phyloP scores from a whole-genome alignment of 2,113 vertebrate species.

The Muscicapa adusta region DNA sequence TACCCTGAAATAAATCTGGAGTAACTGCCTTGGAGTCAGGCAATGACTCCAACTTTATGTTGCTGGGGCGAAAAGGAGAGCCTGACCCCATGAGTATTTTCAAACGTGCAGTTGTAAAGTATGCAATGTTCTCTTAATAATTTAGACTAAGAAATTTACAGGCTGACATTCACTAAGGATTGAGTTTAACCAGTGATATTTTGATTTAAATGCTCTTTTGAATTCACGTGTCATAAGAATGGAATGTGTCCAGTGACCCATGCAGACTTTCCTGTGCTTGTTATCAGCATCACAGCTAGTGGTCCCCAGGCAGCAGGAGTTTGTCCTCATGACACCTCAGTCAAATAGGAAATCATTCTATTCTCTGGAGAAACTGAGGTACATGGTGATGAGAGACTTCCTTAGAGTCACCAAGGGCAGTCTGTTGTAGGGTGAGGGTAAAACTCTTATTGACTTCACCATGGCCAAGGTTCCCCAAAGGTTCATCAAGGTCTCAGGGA shows the following conservation, averaged over 20 bases:
- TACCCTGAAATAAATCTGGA: constrained; percentile 55
- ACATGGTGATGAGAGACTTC: neutral
- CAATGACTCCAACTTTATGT: constrained; percentile 51
- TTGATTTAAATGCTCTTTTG: constrained; percentile 47
- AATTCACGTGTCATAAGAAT: constrained; percentile 28
- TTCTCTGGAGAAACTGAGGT: neutral
- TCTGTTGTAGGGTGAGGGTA: neutral
- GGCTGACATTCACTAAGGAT: constrained; percentile 26
- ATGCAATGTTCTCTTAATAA: constrained; percentile 50
- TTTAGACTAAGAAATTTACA: constrained; percentile 60
- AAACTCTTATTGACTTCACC: neutral
- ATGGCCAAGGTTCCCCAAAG: neutral
- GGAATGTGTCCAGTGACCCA: constrained; percentile 50
- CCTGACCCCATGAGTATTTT: constrained; percentile 48
- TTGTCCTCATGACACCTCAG: constrained; percentile 18
- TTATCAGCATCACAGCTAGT: neutral
- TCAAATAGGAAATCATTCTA: neutral
- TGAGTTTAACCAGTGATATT: constrained; percentile 43
- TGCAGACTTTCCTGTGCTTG: neutral
- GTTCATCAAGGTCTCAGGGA: neutral
- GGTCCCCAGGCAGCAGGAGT: neutral
- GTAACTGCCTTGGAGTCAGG: constrained; percentile 32
- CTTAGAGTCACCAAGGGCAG: neutral
- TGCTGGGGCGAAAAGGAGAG: constrained; percentile 27
- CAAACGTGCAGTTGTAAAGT: constrained; percentile 50